Conservation (phyloP, 2,113 vertebrate genomes). For the Bambusicola thoracicus region DNA sequence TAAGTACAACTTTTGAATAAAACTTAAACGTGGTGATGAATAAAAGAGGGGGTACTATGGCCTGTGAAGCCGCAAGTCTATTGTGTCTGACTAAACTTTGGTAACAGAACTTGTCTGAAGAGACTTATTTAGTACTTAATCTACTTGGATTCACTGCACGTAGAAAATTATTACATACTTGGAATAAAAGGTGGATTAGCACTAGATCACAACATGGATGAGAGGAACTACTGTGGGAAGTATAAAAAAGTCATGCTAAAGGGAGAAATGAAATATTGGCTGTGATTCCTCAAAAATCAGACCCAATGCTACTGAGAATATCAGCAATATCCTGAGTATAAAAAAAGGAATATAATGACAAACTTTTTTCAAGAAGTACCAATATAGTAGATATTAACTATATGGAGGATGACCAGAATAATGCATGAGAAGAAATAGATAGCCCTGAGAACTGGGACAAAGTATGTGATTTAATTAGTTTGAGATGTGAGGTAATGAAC, state of each 20-base stretch:
- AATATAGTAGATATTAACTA: conserved; percentile 5
- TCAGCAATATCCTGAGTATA: not conserved
- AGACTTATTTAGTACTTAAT: not conserved
- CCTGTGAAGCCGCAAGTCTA: not conserved
- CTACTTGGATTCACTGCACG: not conserved
- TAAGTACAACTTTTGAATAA: not conserved
- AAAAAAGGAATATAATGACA: not conserved
- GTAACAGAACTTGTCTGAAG: not conserved
- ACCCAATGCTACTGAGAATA: not conserved
- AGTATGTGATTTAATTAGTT: conserved; percentile 67
- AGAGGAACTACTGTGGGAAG: not conserved
- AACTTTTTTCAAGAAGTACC: not conserved
- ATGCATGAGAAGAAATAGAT: conserved; percentile 44
- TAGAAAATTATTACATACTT: not conserved
- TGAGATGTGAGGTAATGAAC: conserved; percentile 61
- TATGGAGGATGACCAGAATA: conserved; percentile 21
- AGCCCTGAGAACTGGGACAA: conserved; percentile 42
- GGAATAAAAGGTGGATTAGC: conserved; percentile 3
- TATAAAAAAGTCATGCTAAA: not conserved
- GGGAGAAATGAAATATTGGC: not conserved
- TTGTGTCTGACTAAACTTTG: not conserved
- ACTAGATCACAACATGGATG: not conserved
- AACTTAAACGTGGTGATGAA: not conserved
- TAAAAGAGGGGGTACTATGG: not conserved
- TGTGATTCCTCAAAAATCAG: not conserved